Evolutionary conservation across 2,797 vertebrate species (phyloP), one percentile per base, ranked within the genome.

Genomic region (Gastrophryne carolinensis): DNA sequence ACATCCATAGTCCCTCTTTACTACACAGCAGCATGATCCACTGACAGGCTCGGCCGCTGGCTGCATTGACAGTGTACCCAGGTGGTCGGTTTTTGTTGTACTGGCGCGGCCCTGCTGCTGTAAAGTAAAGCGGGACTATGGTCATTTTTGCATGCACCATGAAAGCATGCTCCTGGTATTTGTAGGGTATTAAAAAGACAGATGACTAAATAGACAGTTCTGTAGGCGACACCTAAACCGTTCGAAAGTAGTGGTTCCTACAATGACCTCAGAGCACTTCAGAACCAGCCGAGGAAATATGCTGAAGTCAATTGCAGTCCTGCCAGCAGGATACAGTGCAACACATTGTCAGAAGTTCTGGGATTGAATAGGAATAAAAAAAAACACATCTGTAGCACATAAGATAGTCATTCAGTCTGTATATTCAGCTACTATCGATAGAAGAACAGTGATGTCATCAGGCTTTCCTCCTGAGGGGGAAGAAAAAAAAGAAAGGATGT

Each of bases 401-500:
- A 47, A 58, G 62, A 47, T 19, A 26, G 66, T 81, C 35, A 4
- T 53, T 92, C 93, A 99, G 92, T 99, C 96, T 21, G 98, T 97
- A 80, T 98, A 98, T 89, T 99, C 98, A 0, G 98, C 96, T 78
- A 99, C 98, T 49, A 99, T 98, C 5, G 98, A 99, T 66, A 99
- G 92, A 50, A 99, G 93, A 85, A 99, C 97, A 6, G 98, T 99
- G 91, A 99, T 99, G 89, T 99, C 98, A 41, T 99, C 98, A 79
- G 98, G 98, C 84, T 99, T 99, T 73, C 98, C 98, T 85, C 97
- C 97, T 99, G 86, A 3, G 82, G 84, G 0, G 74, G 80, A 81
- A 30, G 27, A 72, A 79, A 17, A 0, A 15, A 37, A 73, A 49
- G 3, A 10, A 9, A 27, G 34, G 19, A 19, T n/a, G n/a, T n/a